Evolutionary conservation across 2,888 invertebrate species (phyloP), one percentile per base, ranked within the genome.

Genomic region (Rhamnusium bicolor): DNA sequence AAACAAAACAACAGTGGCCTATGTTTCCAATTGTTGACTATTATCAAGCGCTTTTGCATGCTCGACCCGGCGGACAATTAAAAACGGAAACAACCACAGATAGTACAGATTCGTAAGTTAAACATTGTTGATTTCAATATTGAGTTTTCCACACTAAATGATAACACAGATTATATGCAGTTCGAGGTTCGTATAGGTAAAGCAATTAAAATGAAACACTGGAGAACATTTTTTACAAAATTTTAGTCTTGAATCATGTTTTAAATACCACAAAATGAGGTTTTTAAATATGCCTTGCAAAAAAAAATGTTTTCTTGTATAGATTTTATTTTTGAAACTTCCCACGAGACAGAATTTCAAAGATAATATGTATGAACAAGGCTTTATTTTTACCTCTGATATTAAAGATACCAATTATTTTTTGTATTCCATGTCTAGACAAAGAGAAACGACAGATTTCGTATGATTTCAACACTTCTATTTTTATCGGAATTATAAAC

Each of bases 11-110:
- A 73, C 83, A 84, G 74, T 87, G 87, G 86, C 86, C 87, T 8
- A 88, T 88, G 82, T 87, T 89, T 79, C 89, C 89, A 8, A 88
- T 89, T 72, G 88, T 88, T 72, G 88, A 89, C 83, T 89, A 89
- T 80, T 89, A 89, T 76, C 89, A 88, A 82, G 88, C 88, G 27
- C 79, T 88, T 58, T 79, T 89, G 62, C 88, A 88, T 80, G 84
- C 86, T 14, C 82, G 87, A 72, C 86, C 88, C 18, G 74, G 80
- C 62, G 78, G 75, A 32, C 75, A 73, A 24, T 68, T 76, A 40
- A 73, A 73, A 32, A 67, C 72, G n/a, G 82, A 80, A 73, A 77
- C 75, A 49, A 76, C 65, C 27, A 77, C 74, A 32, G 80, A 81
- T 56, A 61, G 73, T 70, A 66, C 80, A 27, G 77, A 82, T 67